Evolutionary conservation across 2,113 vertebrate genomes (phyloP).

Genomic region (Candoia aspera): DNA sequence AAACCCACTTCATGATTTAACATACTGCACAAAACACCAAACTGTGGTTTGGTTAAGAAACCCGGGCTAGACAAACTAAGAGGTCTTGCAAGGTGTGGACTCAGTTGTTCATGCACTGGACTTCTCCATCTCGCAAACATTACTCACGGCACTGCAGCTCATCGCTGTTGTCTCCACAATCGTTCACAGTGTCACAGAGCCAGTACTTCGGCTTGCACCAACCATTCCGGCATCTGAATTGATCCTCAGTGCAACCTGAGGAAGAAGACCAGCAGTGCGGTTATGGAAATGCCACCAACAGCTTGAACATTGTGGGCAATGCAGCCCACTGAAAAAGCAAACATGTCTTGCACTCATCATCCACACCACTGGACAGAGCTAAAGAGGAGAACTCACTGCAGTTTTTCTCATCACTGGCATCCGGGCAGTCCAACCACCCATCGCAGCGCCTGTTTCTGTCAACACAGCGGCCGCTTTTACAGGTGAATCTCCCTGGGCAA

Average conservation of each 20-base stretch:
- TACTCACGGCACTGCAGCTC: constrained; percentile 86
- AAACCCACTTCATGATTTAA: not conserved
- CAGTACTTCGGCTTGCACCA: constrained; percentile 89
- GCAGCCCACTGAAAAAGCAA: not conserved
- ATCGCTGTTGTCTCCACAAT: constrained; percentile 90
- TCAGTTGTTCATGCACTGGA: not conserved
- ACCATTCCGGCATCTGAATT: constrained; percentile 81
- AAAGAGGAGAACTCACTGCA: constrained; percentile 79
- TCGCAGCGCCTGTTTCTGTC: constrained; percentile 77
- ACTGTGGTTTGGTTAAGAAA: not conserved
- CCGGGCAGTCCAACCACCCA: constrained; percentile 91
- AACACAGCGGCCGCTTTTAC: constrained; percentile 81
- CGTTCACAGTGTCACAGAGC: constrained; percentile 86
- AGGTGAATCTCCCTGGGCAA: constrained; percentile 84
- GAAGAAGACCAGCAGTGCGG: not conserved
- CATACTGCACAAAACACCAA: not conserved
- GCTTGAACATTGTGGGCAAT: not conserved
- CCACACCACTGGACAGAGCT: fast-evolving
- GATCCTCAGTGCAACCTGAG: constrained; percentile 66
- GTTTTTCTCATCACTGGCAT: constrained; percentile 81
- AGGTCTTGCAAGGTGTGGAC: not conserved
- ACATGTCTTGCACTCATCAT: not conserved
- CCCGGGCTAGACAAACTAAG: not conserved
- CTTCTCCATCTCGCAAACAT: fast-evolving
- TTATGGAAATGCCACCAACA: not conserved